Base-by-base conservation (phyloP, 2,888 invertebrate species). In the Apamea monoglypha region DNA sequence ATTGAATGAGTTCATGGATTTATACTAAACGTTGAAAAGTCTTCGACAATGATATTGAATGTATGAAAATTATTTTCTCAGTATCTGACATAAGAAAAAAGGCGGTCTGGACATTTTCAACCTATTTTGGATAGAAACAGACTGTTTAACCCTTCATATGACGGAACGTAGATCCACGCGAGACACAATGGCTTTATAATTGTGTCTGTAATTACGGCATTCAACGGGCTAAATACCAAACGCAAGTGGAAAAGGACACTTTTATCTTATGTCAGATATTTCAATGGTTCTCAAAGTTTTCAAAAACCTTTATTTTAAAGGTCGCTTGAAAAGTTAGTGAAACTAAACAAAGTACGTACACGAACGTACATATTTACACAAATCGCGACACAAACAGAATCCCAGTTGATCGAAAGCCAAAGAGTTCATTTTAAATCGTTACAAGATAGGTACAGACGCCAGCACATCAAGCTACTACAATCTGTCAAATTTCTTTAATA, bases 361-460 rank as follows among this genome's bases (percentile, higher is more conserved):
- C 12, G 50, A 69, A 84, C 74, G 76, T 84, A 78, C 40, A 29
- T 50, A 47, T 69, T 61, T 12, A 78, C 74, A 84, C 74, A 80
- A 76, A 83, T 68, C 44, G 47, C 56, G 74, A 84, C 70, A 78
- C 63, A 81, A 73, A 81, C 61, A 74, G 59, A 80, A 84, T 84
- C 88, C 88, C 86, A 87, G 85, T 84, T 88, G 82, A 82, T 85
- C 74, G 77, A 82, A 91, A 90, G 87, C 92, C 93, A 93, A 93
- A 93, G 92, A 93, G 81, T 87, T 89, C 85, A 89, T 88, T 84
- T 72, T 70, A 76, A 77, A 74, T 80, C 76, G 47, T 66, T 71
- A 69, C 81, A 71, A 76, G 61, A 78, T 79, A 32, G 32, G 32
- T 32, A 36, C 36, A 36, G 36, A 36, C 36, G 36, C 2, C 36